Evolutionary conservation across 2,113 vertebrate species (phyloP).

Genomic region (Myanophis thanlyinensis): DNA sequence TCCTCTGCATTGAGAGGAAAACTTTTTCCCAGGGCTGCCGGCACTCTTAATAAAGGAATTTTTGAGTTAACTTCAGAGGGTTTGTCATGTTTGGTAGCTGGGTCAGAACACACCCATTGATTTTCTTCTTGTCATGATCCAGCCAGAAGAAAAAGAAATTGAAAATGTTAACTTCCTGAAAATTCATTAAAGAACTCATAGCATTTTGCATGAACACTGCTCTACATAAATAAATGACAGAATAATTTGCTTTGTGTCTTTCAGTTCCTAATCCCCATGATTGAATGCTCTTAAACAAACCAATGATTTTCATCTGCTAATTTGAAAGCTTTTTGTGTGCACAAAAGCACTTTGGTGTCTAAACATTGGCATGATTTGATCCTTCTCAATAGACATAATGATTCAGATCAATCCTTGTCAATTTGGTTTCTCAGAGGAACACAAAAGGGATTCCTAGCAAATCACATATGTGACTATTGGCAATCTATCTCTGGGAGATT

Average conservation of each 20-base stretch:
- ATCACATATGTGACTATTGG: constrained; percentile 30
- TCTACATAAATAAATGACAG: constrained; percentile 1
- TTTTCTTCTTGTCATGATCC: not conserved
- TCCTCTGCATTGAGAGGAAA: too few relatives aligned
- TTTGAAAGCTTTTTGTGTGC: constrained; percentile 22
- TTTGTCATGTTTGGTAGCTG: too few relatives aligned
- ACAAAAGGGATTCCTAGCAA: constrained; percentile 11
- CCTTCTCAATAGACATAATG: constrained; percentile 30
- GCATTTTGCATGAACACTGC: constrained; percentile 5
- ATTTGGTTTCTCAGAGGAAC: constrained; percentile 28
- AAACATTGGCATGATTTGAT: constrained; percentile 13
- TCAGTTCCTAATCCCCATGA: constrained; percentile 11
- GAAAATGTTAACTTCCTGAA: not conserved
- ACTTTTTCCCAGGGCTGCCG: too few relatives aligned
- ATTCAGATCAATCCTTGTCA: constrained; percentile 33
- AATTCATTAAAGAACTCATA: not conserved
- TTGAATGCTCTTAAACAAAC: constrained; percentile 20
- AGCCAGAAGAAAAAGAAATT: not conserved
- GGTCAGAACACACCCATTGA: too few relatives aligned
- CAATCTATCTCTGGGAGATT: constrained; percentile 20
- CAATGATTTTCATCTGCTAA: constrained; percentile 19
- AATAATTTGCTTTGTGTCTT: constrained; percentile 16
- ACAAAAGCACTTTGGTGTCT: constrained; percentile 19
- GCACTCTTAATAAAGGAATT: too few relatives aligned
- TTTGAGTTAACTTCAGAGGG: too few relatives aligned